Evolutionary conservation across 1,140 invertebrate genomes (phyloP).

Genomic region (Micrasema longulum): DNA sequence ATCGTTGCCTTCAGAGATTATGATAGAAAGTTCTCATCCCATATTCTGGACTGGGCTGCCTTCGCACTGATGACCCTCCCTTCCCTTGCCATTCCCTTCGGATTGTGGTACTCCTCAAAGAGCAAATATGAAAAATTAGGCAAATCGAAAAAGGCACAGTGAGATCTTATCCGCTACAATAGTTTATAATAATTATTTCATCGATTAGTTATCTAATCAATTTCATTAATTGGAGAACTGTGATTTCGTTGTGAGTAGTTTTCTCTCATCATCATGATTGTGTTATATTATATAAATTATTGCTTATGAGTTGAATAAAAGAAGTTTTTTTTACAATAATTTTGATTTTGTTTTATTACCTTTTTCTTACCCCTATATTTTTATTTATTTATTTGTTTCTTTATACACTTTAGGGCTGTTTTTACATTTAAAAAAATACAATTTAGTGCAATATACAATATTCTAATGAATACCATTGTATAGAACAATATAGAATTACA

Average conservation of each 20-base stretch:
- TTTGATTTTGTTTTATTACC: slow-evolving; percentile 16
- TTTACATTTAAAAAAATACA: no score
- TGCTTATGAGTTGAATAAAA: slow-evolving; percentile 25
- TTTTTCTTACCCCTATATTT: no score
- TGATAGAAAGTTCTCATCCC: slow-evolving; percentile 97
- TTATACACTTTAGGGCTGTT: no score
- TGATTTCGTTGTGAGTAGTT: slow-evolving; percentile 27
- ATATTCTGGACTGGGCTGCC: slow-evolving; percentile 95
- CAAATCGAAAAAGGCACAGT: slow-evolving; percentile 72
- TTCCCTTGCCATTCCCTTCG: slow-evolving; percentile 93
- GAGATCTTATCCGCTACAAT: slow-evolving; percentile 13
- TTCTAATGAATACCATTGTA: no score
- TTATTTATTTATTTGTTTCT: no score
- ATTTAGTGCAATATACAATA: no score
- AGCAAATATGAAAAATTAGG: slow-evolving; percentile 90
- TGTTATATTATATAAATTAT: slow-evolving; percentile 35
- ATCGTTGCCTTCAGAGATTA: slow-evolving; percentile 97
- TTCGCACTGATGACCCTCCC: slow-evolving; percentile 97
- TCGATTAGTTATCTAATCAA: slow-evolving; percentile 19
- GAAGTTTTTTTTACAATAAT: slow-evolving; percentile 14
- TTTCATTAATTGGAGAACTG: slow-evolving; percentile 29
- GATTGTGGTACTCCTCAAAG: slow-evolving; percentile 95
- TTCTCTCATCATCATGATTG: slow-evolving; percentile 31
- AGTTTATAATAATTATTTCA: slow-evolving; percentile 9
- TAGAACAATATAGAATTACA: no score